These are phyloP conservation scores for Channallabes apus DNA, from an alignment of 2,797 vertebrate species.

Conservation along the genomic window DNA sequence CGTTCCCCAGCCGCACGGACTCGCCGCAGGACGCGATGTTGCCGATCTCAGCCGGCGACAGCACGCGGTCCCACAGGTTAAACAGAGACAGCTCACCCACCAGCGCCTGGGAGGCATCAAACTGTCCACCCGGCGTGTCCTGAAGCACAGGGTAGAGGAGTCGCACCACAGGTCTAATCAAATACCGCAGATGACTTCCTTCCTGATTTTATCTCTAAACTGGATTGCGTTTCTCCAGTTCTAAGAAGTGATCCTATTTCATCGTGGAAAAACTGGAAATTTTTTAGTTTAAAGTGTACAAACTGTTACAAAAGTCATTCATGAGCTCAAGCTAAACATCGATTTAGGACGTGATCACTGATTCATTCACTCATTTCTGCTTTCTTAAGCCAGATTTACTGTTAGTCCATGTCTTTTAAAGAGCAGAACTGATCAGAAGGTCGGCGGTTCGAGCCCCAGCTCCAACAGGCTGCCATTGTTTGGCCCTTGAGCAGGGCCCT, in stretches of 20 bases:
- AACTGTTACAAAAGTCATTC: background rate
- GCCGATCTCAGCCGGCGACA: conserved; percentile 83
- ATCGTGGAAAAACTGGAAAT: background rate
- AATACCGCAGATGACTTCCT: background rate
- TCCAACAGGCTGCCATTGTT: too few relatives aligned
- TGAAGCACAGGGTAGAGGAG: conserved; percentile 54
- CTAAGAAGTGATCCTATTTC: background rate
- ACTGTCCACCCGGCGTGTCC: conserved; percentile 91
- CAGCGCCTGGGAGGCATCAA: conserved; percentile 94
- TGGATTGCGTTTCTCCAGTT: background rate
- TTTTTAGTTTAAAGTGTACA: background rate
- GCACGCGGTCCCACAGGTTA: conserved; percentile 89
- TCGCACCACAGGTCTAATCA: background rate
- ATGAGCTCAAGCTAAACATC: background rate
- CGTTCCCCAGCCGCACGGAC: conserved; percentile 80
- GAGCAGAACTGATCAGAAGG: too few relatives aligned
- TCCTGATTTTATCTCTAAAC: background rate
- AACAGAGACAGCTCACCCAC: conserved; percentile 94
- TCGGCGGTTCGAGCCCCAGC: too few relatives aligned
- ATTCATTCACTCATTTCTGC: background rate
- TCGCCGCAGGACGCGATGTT: conserved; percentile 87
- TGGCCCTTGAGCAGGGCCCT: too few relatives aligned
- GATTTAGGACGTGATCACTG: background rate
- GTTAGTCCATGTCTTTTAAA: background rate
- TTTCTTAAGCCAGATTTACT: background rate